Base-by-base conservation (phyloP, 2,113 vertebrate genomes). In the Dissostichus mawsoni region DNA sequence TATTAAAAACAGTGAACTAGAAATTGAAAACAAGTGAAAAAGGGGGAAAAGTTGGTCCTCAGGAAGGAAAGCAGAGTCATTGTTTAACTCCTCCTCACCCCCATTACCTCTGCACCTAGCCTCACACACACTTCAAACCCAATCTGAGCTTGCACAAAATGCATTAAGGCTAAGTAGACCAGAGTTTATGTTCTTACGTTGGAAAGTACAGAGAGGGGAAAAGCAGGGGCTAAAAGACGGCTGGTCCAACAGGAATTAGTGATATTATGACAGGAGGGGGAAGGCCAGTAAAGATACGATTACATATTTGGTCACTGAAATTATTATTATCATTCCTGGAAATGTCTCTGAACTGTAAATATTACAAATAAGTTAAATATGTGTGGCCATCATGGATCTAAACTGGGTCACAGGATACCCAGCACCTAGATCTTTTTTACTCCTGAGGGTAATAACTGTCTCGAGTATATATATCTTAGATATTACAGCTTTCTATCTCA, bases 291-390 rank as follows among this genome's bases (percentile, higher is more conserved):
- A 59, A 76, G 90, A 90, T 90, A 90, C 36, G 20, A 75, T 90
- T 89, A 88, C 86, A 90, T 84, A 81, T 86, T 75, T 83, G 81
- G 89, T 88, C 61, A 81, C 20, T 66, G 25, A 85, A 66, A 87
- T 90, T 82, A 78, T 87, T 89, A 88, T 90, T 87, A 88, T 90
- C 80, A 88, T 89, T 87, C 83, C 80, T 84, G 64, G 85, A 90
- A 84, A 85, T 80, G 76, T 82, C 74, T 80, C 70, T 44, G 23
- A 76, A 82, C 78, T 88, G 78, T 89, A 88, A 91, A 86, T 89
- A 89, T 91, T 78, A 85, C 88, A 91, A 86, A 89, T 87, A 78
- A 89, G 63, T 86, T 85, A 79, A 89, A 92, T 63, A 84, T 89
- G 86, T 84, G 73, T 66, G 66, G 71, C 76, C 82, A 76, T 77